Evolutionary conservation across 2,113 vertebrate genomes (phyloP), one percentile per base, ranked within the genome.

Genomic region (Entomyzon cyanotis): DNA sequence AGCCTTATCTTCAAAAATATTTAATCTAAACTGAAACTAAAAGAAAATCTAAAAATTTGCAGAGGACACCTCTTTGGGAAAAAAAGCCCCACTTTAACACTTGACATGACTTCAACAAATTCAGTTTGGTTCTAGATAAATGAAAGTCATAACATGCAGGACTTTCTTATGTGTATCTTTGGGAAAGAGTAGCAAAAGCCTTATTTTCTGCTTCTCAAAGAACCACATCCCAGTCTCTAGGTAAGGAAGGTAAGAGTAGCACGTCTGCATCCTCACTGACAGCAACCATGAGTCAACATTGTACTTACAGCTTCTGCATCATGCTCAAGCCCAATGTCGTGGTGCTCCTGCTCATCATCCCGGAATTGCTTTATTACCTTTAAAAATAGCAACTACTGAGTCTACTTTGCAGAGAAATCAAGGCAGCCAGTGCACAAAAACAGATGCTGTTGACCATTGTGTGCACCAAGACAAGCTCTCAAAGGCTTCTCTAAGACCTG

Each of bases 341-440:
- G 99, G 97, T 99, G 99, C 47, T 99, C 99, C 92, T 98, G 96
- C 62, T 99, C 99, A 3, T 99, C 99, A 44, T 99, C 99, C 69
- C 99, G 98, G 92, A 99, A 99, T 28, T 99, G 98, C 76, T 98
- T 99, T 94, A 99, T 99, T 18, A 99, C 42, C 99, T 99, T 63
- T 28, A 58, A 80, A 55, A 90, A 53, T 0, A 87, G 63, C 22
- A 50, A 53, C 50, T 33, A 69, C 27, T 24, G 76, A 60, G 28
- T 10, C 24, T 33, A 3, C 52, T 55, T 7, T 13, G 47, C 60
- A 89, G 39, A 81, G 30, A 60, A 82, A n/a, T 31, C 50, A 28
- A 58, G 42, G 49, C 53, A 89, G 65, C 27, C 15, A 62, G 14
- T 11, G 74, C 10, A 65, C 13, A 69, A 33, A 91, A 73, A 21